Percentiles rank a stretch among this genome's conserved stretches.
phyloP scores from a whole-genome alignment of 2,888 invertebrate species.

The Dysmachus trigonus region DNA sequence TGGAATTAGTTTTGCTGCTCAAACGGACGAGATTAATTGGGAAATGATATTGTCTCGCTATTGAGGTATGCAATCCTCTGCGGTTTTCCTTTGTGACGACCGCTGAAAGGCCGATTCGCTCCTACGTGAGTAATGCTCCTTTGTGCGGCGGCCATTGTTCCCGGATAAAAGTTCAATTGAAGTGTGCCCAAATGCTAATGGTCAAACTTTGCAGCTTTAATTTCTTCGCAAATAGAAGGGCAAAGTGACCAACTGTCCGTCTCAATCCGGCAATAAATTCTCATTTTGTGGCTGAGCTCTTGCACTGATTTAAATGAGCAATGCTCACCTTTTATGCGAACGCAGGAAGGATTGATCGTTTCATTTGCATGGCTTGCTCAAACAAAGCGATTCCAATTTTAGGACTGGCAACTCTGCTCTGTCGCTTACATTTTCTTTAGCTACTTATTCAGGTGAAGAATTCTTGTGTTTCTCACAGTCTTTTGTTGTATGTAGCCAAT shows the following conservation, averaged over 20 bases:
- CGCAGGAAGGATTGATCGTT: neutral
- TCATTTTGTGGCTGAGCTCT: neutral
- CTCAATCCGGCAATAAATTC: neutral
- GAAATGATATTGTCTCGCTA: conserved; percentile 40
- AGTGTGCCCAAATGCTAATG: conserved; percentile 39
- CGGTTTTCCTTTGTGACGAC: conserved; percentile 23
- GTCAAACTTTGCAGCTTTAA: conserved; percentile 22
- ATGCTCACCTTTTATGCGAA: neutral
- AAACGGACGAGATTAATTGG: conserved; percentile 38
- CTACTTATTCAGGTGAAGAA: neutral
- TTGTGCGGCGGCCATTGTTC: conserved; percentile 15
- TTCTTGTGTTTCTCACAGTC: neutral
- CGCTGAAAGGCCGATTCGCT: conserved; percentile 7
- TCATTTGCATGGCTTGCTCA: conserved; percentile 8
- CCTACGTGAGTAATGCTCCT: conserved; percentile 22
- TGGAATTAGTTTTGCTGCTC: conserved; percentile 40
- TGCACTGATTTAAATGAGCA: neutral
- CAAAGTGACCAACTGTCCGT: neutral
- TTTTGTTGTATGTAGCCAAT: neutral
- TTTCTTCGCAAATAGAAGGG: conserved; percentile 26
- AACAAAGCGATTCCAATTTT: neutral
- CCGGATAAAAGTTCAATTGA: conserved; percentile 32
- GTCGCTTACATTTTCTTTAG: neutral
- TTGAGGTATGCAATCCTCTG: conserved; percentile 26
- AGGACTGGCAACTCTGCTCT: neutral